Conservation (phyloP, 2,113 vertebrate species). For the Percina caprodes region DNA sequence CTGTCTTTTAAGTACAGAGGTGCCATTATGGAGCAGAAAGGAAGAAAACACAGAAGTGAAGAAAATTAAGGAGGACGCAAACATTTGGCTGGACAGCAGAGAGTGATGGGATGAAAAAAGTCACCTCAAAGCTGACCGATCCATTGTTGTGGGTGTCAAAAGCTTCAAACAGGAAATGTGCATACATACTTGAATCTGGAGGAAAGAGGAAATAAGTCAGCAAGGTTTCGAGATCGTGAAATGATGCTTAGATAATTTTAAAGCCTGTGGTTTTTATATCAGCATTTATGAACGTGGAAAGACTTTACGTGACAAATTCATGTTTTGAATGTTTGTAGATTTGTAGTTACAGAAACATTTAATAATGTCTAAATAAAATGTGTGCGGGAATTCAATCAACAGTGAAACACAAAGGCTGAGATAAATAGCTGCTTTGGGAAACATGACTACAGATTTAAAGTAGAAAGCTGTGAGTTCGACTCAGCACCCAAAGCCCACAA, state of each 20-base stretch:
- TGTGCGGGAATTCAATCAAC: too few relatives aligned
- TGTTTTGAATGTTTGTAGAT: neutral
- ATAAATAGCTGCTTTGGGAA: too few relatives aligned
- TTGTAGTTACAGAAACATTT: neutral
- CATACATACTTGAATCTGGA: slow-evolving; percentile 94
- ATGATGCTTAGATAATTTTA: too few relatives aligned
- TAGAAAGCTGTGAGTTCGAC: too few relatives aligned
- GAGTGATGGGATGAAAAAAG: slow-evolving; percentile 2
- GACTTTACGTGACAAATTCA: neutral
- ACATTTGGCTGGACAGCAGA: neutral
- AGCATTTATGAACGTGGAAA: neutral
- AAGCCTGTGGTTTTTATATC: neutral
- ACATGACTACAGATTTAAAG: too few relatives aligned
- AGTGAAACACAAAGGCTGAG: too few relatives aligned
- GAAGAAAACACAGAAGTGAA: neutral
- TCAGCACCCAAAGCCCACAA: too few relatives aligned
- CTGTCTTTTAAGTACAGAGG: neutral
- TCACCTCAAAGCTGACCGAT: slow-evolving; percentile 94
- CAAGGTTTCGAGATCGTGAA: neutral
- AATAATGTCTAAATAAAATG: neutral
- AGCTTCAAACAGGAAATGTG: slow-evolving; percentile 96
- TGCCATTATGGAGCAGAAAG: neutral
- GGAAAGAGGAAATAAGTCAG: slow-evolving; percentile 13
- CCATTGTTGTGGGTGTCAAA: slow-evolving; percentile 94
- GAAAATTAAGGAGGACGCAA: neutral